Percentiles rank a stretch among this genome's conserved stretches.
Conservation (phyloP, 2,888 invertebrate species). For the Sisyra terminalis region DNA sequence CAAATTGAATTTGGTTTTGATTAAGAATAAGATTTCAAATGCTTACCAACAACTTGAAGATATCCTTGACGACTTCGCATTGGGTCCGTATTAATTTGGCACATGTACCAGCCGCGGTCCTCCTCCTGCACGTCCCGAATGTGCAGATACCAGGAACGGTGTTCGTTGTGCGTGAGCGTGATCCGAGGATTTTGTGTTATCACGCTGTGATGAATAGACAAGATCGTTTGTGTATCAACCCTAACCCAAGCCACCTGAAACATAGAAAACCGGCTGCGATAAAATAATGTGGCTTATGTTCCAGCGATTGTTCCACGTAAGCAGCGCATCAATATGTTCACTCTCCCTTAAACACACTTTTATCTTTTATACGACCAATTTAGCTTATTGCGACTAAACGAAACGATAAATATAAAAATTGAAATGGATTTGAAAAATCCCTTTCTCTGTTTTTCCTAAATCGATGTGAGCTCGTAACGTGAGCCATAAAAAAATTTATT, state of each 20-base stretch:
- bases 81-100: conserved; percentile 87
- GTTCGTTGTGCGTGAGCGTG: conserved; percentile 73
- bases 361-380: too few species aligned
- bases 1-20: not conserved
- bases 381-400: too few species aligned
- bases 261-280: not conserved
- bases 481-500: too few species aligned
- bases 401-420: too few species aligned
- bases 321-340: too few species aligned
- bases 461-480: too few species aligned
- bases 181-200: conserved; percentile 84
- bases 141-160: conserved; percentile 82
- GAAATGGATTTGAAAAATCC: too few species aligned
- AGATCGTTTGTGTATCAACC: conserved; percentile 81
- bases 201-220: conserved; percentile 82
- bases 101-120: conserved; percentile 86
- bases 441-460: too few species aligned
- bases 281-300: too few species aligned
- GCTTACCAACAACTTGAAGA: conserved; percentile 79
- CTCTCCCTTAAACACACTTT: too few species aligned
- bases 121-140: conserved; percentile 75
- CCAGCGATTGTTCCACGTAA: too few species aligned
- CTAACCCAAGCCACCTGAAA: conserved; percentile 82
- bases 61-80: conserved; percentile 83
- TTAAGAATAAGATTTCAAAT: not conserved